phyloP scores from a whole-genome alignment of 2,113 vertebrate species.

The Sylvietta virens region DNA sequence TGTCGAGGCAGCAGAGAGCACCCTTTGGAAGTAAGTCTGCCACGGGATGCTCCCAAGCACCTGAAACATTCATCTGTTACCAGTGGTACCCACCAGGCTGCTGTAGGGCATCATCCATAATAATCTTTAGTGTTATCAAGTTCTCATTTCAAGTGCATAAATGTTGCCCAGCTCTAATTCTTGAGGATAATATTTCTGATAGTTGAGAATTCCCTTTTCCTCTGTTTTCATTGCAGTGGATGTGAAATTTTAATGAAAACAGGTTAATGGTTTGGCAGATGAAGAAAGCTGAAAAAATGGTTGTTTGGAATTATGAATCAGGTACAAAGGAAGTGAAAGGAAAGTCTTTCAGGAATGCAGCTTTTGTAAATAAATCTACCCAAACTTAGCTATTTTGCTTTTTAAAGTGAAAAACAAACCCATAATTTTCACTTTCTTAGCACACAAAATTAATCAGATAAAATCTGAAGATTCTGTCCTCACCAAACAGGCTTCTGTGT shows the following conservation, averaged over 20 bases:
- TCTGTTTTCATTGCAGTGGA: neutral
- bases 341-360: neutral
- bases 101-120: neutral
- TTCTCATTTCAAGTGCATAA: neutral
- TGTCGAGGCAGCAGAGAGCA: conserved; percentile 75
- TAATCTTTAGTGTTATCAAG: neutral
- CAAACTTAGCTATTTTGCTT: neutral
- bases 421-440: neutral
- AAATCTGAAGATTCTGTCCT: neutral
- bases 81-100: neutral
- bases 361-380: neutral
- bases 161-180: neutral
- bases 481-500: neutral
- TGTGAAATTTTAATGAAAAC: neutral
- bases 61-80: conserved; percentile 48
- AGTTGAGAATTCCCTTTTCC: neutral
- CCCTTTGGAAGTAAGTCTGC: conserved; percentile 83
- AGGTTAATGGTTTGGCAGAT: neutral
- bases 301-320: neutral
- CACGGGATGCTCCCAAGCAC: conserved; percentile 79
- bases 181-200: neutral
- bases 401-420: neutral
- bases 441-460: neutral
- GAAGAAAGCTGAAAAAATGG: neutral
- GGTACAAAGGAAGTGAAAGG: neutral